These are phyloP conservation scores for Tipula vernalis DNA, from an alignment of 2,888 invertebrate genomes.

Conservation along the genomic window DNA sequence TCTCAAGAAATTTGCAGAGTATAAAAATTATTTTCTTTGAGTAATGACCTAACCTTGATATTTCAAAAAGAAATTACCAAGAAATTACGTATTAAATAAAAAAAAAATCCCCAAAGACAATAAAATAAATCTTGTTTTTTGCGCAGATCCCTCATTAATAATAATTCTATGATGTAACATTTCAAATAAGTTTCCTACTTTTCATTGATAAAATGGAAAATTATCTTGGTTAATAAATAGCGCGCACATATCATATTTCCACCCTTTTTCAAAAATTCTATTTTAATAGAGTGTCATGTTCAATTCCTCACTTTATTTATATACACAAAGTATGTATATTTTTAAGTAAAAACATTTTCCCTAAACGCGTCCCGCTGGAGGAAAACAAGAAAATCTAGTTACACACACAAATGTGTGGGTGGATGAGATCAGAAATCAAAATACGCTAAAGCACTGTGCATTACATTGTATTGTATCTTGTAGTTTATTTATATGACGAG, in stretches of 20 bases:
- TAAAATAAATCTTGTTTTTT: neutral
- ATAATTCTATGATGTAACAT: neutral
- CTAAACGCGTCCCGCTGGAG: neutral
- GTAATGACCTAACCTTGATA: neutral
- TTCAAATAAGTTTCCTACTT: neutral
- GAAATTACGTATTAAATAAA: neutral
- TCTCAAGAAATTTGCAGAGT: neutral
- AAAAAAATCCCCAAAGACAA: neutral
- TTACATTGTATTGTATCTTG: neutral
- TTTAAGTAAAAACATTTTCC: neutral
- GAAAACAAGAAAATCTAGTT: neutral
- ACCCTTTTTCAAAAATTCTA: neutral
- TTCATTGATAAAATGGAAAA: neutral
- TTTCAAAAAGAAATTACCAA: neutral
- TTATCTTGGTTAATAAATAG: neutral
- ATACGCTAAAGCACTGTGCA: neutral
- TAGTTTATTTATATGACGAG: neutral
- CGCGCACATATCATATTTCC: neutral
- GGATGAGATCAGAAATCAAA: neutral
- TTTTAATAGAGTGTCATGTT: neutral
- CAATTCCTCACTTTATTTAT: neutral
- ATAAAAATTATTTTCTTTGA: neutral
- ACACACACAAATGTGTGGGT: neutral
- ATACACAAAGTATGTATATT: neutral
- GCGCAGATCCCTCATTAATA: neutral